Percentiles rank a stretch among this genome's conserved stretches.
Evolutionary conservation across 2,113 vertebrate species (phyloP).

Genomic region (Arizona elegans): DNA sequence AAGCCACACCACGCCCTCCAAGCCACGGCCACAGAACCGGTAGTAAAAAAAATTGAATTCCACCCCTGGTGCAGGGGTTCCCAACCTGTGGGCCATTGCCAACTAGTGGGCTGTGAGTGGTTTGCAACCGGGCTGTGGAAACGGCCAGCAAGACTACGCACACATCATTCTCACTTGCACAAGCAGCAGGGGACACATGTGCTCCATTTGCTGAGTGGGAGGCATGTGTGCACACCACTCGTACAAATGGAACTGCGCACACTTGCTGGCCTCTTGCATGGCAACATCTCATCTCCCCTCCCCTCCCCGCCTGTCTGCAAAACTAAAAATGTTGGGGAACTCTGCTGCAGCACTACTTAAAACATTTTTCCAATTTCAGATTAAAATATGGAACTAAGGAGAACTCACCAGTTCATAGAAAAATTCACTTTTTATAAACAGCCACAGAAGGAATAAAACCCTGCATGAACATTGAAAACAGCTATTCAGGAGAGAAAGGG

Average conservation of each 20-base stretch:
- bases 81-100: not conserved
- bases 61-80: not conserved
- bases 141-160: fast-evolving
- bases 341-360: conserved; percentile 5
- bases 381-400: conserved; percentile 12
- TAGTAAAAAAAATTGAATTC: too few species aligned
- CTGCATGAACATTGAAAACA: not conserved
- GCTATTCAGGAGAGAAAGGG: not conserved
- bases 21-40: too few species aligned
- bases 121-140: not conserved
- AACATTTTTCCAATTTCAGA: conserved; percentile 28
- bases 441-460: not conserved
- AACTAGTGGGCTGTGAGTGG: not conserved
- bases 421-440: conserved; percentile 13
- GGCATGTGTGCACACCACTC: not conserved
- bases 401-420: not conserved
- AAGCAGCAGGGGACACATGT: not conserved
- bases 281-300: not conserved
- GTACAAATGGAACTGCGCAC: not conserved
- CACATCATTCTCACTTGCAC: not conserved
- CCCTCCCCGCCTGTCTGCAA: not conserved
- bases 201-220: not conserved
- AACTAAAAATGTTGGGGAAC: not conserved
- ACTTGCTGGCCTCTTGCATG: not conserved
- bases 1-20: too few species aligned